These are phyloP conservation scores for Ptyas mucosa DNA, from an alignment of 2,113 vertebrate genomes.

Conservation along the genomic window DNA sequence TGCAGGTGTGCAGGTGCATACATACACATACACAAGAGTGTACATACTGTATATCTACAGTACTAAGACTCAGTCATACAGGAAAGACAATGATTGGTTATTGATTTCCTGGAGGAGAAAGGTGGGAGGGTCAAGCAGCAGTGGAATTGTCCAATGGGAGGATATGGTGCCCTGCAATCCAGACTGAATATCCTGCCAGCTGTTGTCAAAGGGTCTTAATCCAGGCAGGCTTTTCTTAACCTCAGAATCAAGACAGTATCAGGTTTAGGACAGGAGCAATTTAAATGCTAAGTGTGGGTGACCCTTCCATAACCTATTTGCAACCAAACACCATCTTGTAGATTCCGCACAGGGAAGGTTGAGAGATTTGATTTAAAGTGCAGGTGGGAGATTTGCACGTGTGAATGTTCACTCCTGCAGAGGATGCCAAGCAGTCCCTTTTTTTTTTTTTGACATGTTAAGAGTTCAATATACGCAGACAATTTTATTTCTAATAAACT, in stretches of 20 bases:
- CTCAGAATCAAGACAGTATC: background rate
- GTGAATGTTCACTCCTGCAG: background rate
- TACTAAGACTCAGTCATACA: background rate
- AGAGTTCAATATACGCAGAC: background rate
- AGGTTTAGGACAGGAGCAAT: background rate
- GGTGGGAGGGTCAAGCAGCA: background rate
- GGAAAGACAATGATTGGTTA: background rate
- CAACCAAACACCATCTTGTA: background rate
- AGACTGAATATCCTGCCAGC: background rate
- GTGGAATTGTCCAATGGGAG: background rate
- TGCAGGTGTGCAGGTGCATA: background rate
- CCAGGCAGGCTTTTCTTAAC: background rate
- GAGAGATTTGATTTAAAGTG: background rate
- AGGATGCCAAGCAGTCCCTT: no score
- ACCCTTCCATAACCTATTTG: background rate
- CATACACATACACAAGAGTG: background rate
- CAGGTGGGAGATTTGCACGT: background rate
- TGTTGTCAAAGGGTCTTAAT: background rate
- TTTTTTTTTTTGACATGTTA: background rate
- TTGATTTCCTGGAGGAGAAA: background rate
- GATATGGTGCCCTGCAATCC: background rate
- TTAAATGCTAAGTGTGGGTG: background rate
- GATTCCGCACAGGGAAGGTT: background rate
- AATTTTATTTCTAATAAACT: background rate
- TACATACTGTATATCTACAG: background rate